Evolutionary conservation across 2,797 vertebrate species (phyloP).

Genomic region (Pelochelys cantorii): DNA sequence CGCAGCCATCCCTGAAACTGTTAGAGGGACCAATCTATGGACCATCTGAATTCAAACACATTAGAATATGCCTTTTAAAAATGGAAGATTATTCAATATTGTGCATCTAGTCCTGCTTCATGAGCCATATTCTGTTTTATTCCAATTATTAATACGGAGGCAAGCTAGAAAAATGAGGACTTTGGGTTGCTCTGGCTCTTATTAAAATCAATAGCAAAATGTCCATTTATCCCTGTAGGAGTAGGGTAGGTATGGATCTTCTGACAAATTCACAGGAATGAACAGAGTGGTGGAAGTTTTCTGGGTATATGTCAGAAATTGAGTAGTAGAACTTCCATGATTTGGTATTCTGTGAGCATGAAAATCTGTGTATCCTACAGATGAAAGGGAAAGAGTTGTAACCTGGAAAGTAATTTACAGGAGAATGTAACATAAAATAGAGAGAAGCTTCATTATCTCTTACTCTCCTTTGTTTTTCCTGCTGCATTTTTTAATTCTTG

Average conservation of each 20-base stretch:
- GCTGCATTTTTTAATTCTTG: not conserved
- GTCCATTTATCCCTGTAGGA: not conserved
- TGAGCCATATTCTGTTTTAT: not conserved
- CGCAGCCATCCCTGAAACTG: conserved; percentile 3
- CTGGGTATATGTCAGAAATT: not conserved
- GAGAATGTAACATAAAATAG: not conserved
- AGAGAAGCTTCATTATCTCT: not conserved
- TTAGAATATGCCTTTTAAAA: not conserved
- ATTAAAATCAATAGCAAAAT: not conserved
- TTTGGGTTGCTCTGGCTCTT: not conserved
- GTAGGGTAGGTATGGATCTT: not conserved
- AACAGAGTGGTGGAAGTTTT: not conserved
- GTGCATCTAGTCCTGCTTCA: accelerated
- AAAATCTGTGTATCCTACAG: not conserved
- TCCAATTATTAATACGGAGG: accelerated
- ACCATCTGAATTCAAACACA: not conserved
- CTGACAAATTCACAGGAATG: not conserved
- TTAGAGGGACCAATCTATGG: not conserved
- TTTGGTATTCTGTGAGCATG: not conserved
- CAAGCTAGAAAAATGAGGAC: not conserved
- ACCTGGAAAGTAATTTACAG: not conserved
- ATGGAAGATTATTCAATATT: accelerated
- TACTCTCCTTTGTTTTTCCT: not conserved
- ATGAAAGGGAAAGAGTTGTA: not conserved
- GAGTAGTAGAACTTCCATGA: not conserved